Evolutionary conservation across 2,797 vertebrate genomes (phyloP), one percentile per base, ranked within the genome.

Genomic region (Coluber constrictor): DNA sequence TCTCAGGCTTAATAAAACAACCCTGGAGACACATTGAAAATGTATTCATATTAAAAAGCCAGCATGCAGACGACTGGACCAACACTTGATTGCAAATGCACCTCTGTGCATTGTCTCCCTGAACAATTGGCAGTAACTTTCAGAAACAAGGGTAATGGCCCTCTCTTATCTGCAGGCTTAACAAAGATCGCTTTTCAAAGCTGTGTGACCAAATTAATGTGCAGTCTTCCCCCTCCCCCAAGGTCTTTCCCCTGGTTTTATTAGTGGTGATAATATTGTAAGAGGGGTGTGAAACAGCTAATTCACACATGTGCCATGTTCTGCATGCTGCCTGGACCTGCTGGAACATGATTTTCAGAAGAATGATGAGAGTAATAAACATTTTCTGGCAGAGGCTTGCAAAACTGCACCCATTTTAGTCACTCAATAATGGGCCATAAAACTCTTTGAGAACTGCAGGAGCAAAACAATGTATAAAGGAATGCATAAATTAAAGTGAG

Each of bases 331-430:
- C 94, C 96, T 97, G 95, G 97, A 97, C 97, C 97, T 97, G 96
- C 97, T 97, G 96, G 97, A 98, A 98, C 97, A 96, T 97, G 97
- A 97, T 98, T 98, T 98, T 96, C 96, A 0, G 95, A 97, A 98
- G 97, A 98, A 97, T 97, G 96, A 98, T 98, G 97, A 96, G 95
- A 93, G 95, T 96, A 98, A 97, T 98, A 98, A 98, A 97, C 97
- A 96, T 98, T 96, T 97, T 97, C 97, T 97, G 97, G 97, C 97
- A 97, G 93, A 97, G 96, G 94, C 95, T 97, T 96, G 96, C 97
- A 97, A 97, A 98, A 97, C 96, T 97, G 97, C 96, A 97, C 96
- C 96, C 97, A 97, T 97, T 97, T 97, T 97, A 97, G 96, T 97
- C 95, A 97, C 89, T 91, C 96, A 96, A 96, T 98, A 98, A 98